Base-by-base conservation (phyloP, 2,888 invertebrate genomes). In the Drosophila buzzatii region DNA sequence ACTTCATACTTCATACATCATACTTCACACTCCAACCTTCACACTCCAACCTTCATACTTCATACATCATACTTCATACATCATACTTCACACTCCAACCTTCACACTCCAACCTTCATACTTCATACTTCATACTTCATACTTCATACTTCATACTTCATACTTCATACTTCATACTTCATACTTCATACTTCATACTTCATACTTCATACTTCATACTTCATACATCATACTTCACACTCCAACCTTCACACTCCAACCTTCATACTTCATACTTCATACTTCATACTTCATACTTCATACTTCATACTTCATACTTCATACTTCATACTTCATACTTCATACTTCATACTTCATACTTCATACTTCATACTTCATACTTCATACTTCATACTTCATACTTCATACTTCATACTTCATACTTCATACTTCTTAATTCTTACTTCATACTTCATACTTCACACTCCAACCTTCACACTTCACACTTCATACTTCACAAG, bases 361-460 rank as follows among this genome's bases (percentile, higher is more conserved):
- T 39, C 39, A 39, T 16, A 39, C 16, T 12, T 39, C 14, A 37
- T 12, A 37, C 14, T 41, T n/a, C 16, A 39, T 41, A 41, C 41
- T 8, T n/a, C 39, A 41, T 41, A n/a, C 39, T 41, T 41, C 39
- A 41, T 41, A 16, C 9, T 33, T 9, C 14, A 14, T 37, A 37
- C 35, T 37, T 39, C 39, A 39, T 39, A 39, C 6, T 39, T 39
- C 39, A 39, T 39, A 44, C 12, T 20, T 20, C 42, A 44, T 44
- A 20, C 18, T 44, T 44, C 44, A 20, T 44, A 12, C 44, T 20
- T 44, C 12, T 10, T 42, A 42, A 10, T 42, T 42, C 10, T 18
- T 42, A 42, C 42, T 42, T 42, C 42, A 42, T 42, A 42, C 18
- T 18, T 42, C 18, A 42, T 42, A 10, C 42, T 42, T 42, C 42